Conservation (phyloP, 2,113 vertebrate genomes). For the Bujurquina vittata region DNA sequence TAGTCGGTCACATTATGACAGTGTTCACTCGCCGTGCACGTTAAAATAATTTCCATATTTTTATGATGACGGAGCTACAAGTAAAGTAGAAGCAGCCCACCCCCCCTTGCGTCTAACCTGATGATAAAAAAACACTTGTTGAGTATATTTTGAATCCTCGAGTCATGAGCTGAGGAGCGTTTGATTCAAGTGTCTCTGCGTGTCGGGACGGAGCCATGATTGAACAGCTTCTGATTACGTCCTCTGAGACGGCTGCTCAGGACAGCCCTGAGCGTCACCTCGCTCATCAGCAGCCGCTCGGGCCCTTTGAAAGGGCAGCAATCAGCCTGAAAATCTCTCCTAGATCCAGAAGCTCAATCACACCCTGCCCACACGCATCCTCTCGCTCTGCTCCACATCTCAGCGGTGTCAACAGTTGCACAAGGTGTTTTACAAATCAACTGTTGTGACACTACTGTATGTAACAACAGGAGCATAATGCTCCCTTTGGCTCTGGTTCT, state of each 20-base stretch:
- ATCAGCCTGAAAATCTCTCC: slow-evolving; percentile 25
- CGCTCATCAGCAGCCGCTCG: not conserved
- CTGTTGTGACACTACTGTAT: not conserved
- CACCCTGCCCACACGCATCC: not conserved
- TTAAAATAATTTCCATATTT: not conserved
- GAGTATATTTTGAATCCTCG: not conserved
- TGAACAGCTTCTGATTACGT: slow-evolving; percentile 26
- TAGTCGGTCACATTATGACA: not conserved
- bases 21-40: rapidly evolving
- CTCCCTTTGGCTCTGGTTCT: rapidly evolving
- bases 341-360: not conserved
- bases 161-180: slow-evolving; percentile 20
- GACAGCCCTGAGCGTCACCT: slow-evolving; percentile 6
- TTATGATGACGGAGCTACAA: rapidly evolving
- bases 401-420: not conserved
- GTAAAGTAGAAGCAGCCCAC: not conserved
- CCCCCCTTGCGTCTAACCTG: not conserved
- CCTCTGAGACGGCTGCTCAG: not conserved
- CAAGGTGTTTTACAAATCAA: not conserved
- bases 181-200: slow-evolving; percentile 35
- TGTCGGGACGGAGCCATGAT: not conserved
- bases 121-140: slow-evolving; percentile 13
- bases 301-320: not conserved
- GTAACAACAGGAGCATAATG: not conserved
- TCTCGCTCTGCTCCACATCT: not conserved